A percentile compares a stretch with the other conserved stretches of the same genome.
These are phyloP conservation scores for Cordilura impudica DNA, from an alignment of 2,888 invertebrate genomes.

Conservation along the genomic window DNA sequence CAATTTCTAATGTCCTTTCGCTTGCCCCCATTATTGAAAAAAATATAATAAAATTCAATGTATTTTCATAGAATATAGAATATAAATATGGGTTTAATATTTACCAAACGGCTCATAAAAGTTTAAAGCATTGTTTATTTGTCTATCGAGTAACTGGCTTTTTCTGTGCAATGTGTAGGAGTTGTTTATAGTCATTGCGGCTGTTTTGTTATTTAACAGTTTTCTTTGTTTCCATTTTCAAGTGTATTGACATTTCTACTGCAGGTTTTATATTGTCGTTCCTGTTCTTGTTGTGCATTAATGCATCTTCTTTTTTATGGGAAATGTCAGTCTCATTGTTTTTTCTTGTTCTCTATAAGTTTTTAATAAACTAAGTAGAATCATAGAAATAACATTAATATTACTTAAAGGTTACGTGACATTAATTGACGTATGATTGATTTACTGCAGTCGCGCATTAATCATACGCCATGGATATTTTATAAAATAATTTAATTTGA, in stretches of 20 bases:
- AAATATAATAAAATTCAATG: no score
- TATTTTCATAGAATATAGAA: no score
- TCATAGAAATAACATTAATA: not conserved
- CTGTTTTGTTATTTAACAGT: not conserved
- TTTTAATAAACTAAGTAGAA: not conserved
- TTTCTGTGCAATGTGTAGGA: no score
- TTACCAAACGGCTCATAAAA: no score
- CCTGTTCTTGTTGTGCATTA: conserved; percentile 10
- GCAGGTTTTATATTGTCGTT: not conserved
- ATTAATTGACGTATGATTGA: not conserved
- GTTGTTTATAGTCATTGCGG: not conserved
- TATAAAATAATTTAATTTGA: no score
- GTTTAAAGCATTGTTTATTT: no score
- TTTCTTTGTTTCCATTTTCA: not conserved
- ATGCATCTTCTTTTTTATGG: not conserved
- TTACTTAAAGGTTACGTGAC: not conserved
- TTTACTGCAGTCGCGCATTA: no score
- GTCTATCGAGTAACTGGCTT: no score
- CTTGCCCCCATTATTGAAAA: no score
- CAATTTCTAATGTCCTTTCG: no score
- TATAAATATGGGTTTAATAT: no score
- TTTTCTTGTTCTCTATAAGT: not conserved
- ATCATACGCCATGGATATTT: no score
- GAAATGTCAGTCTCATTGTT: conserved; percentile 19
- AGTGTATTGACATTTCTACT: conserved; percentile 19